phyloP scores from a whole-genome alignment of 1,140 invertebrate genomes.

The Ephestia elutella region DNA sequence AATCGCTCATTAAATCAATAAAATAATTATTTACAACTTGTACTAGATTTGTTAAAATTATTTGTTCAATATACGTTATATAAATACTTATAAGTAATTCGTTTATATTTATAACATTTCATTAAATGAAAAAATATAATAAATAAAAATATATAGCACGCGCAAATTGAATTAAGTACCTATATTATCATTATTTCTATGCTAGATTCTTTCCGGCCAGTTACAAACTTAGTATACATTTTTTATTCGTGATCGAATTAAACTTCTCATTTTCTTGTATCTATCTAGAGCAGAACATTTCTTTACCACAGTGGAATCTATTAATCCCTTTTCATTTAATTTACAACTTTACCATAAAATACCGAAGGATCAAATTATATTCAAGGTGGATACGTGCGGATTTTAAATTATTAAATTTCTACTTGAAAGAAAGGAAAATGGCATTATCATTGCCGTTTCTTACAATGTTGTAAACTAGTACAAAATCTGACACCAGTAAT shows the following conservation, averaged over 20 bases:
- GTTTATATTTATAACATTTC: too few species aligned
- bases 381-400: too few species aligned
- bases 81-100: too few species aligned
- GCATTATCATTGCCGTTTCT: background rate
- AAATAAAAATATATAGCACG: too few species aligned
- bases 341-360: background rate
- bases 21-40: too few species aligned
- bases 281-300: background rate
- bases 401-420: background rate
- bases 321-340: background rate
- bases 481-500: too few species aligned
- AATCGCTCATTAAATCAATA: too few species aligned
- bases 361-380: background rate
- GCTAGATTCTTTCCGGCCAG: background rate
- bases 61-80: too few species aligned
- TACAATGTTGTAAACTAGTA: background rate
- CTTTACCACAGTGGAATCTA: background rate
- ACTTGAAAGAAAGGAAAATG: background rate
- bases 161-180: background rate
- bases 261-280: background rate
- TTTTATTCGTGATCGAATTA: slow-evolving; percentile 2
- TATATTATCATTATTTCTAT: background rate
- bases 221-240: background rate
- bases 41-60: too few species aligned
- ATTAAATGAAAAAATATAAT: too few species aligned